Percentiles rank a stretch among this genome's conserved stretches.
Evolutionary conservation across 2,113 vertebrate genomes (phyloP).

Genomic region (Monopterus albus): DNA sequence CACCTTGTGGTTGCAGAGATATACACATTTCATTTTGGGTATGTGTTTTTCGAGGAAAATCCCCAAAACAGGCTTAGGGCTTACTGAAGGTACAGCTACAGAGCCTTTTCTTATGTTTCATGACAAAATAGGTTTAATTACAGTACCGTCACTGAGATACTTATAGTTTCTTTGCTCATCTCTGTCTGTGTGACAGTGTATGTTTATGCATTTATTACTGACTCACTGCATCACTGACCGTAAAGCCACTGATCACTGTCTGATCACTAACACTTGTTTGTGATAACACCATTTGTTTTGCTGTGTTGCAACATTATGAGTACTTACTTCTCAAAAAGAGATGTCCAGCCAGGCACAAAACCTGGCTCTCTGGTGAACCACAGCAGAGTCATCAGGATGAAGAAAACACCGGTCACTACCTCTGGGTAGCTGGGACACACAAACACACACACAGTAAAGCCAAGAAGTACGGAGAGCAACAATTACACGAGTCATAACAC

Average conservation of each 20-base stretch:
- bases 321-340: constrained; percentile 93
- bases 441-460: constrained; percentile 16
- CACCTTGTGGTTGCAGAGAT: too few relatives aligned
- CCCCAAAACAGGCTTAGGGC: too few relatives aligned
- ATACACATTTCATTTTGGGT: too few relatives aligned
- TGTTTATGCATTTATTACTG: not conserved
- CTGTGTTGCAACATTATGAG: constrained; percentile 22
- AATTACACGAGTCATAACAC: constrained; percentile 24
- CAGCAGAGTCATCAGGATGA: constrained; percentile 95
- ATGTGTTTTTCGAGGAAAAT: too few relatives aligned
- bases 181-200: not conserved
- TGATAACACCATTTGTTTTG: not conserved
- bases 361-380: constrained; percentile 98
- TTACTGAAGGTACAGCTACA: not conserved
- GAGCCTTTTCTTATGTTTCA: not conserved
- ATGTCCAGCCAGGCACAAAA: constrained; percentile 98
- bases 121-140: not conserved
- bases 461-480: not conserved
- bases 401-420: constrained; percentile 95
- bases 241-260: not conserved
- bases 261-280: constrained; percentile 1
- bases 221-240: not conserved
- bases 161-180: too few relatives aligned
- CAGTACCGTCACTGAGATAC: too few relatives aligned
- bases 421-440: constrained; percentile 89